phyloP scores from a whole-genome alignment of 2,888 invertebrate genomes.

The Stratiomys singularior region DNA sequence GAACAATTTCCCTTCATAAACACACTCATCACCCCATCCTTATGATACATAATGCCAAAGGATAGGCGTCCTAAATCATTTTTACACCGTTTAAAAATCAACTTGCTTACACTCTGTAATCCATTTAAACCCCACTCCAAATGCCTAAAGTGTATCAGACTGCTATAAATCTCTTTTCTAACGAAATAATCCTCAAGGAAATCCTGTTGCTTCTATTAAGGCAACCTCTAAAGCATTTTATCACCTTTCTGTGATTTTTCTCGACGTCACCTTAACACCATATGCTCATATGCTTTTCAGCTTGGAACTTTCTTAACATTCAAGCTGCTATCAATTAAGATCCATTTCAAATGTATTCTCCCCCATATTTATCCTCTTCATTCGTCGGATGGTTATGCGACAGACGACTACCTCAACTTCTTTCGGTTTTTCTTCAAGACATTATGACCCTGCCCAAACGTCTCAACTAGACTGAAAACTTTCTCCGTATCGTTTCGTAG shows the following conservation, averaged over 20 bases:
- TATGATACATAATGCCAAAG: no score
- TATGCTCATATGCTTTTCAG: neutral
- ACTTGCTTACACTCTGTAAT: slow-evolving; percentile 20
- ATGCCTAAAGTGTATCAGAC: slow-evolving; percentile 8
- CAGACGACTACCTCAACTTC: slow-evolving; percentile 45
- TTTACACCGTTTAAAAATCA: slow-evolving; percentile 20
- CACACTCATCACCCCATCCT: neutral
- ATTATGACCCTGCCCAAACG: slow-evolving; percentile 7
- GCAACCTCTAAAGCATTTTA: slow-evolving; percentile 1
- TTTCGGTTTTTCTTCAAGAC: slow-evolving; percentile 26
- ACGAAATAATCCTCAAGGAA: slow-evolving; percentile 22
- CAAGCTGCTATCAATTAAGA: slow-evolving; percentile 38
- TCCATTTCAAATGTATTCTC: slow-evolving; percentile 35
- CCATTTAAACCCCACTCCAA: slow-evolving; percentile 18
- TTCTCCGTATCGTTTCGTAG: neutral
- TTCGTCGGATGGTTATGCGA: neutral
- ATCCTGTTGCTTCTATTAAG: slow-evolving; percentile 44
- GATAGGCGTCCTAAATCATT: neutral
- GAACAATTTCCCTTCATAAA: no score
- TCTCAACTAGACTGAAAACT: slow-evolving; percentile 27
- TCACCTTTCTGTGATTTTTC: slow-evolving; percentile 40
- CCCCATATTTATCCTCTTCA: slow-evolving; percentile 36
- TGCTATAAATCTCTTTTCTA: slow-evolving; percentile 36
- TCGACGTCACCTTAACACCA: slow-evolving; percentile 15
- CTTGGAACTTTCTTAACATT: slow-evolving; percentile 35